Base-by-base conservation (phyloP, 2,888 invertebrate species). In the Synergus itoensis region DNA sequence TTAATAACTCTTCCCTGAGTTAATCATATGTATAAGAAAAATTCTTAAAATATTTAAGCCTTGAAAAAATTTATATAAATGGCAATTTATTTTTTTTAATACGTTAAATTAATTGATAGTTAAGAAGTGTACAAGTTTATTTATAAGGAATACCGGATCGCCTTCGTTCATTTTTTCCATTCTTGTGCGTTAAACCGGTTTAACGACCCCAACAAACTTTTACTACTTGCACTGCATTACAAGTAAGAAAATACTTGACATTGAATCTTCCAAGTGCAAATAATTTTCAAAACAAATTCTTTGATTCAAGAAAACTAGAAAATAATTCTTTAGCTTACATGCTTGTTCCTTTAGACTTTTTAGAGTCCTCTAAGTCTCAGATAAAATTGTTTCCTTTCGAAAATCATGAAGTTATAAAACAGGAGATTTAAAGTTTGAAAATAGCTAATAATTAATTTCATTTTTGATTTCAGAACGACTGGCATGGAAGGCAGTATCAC, bases 401-500 rank as follows among this genome's bases (percentile, higher is more conserved):
- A 63, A 63, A 16, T 14, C 14, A 12, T 4, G 36, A 14, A 63
- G 7, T 28, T 7, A 4, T 63, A 40, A 63, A 63, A 14, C 7
- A 63, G 16, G 14, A 14, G 21, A n/a, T 16, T 65, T 8, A 14
- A 62, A 40, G 1, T 45, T 28, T n/a, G 36, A 21, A 60, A 21
- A 60, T 48, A 16, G 16, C 28, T 73, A 28, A 48, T 45, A 36
- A 28, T 9, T 14, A 36, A 16, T 77, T 57, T 73, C 73, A 60
- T 63, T 63, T 78, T 73, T 53, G 1, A 60, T 90, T 92, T 79
- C 92, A 97, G 97, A 92, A 96, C 96, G 28, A 95, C 95, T 79
- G 97, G 96, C 80, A 95, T 96, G 93, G 95, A 96, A 89, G 97
- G 97, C 77, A 96, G 96, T 88, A 96, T 97, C 86, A 96, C 97